Base-by-base conservation (phyloP, 1,140 invertebrate species). In the Carposina sasakii region DNA sequence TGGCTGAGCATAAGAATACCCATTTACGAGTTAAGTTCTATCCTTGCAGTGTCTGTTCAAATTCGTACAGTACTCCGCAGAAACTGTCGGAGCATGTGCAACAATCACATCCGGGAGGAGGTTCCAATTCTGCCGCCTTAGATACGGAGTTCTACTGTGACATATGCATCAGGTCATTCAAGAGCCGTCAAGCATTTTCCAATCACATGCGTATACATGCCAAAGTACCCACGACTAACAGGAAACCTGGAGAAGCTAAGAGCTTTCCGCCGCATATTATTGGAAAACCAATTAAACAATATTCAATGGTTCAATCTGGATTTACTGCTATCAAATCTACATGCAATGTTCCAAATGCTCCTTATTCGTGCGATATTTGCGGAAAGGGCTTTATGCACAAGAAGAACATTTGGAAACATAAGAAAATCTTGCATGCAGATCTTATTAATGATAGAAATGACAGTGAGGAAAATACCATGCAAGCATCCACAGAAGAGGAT, bases 21-120 rank as follows among this genome's bases (percentile, higher is more conserved):
- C 90, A 92, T 71, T 75, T 90, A 17, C 89, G 90, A 55, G 82
- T 90, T 1, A 91, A 91, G 58, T 88, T 90, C 17, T 90, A 89
- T 46, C 87, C 88, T 0, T 90, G 89, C 46, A 87, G 81, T 3
- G 76, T 89, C 22, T 90, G 89, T 48, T 73, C 86, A 1, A 87
- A 87, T 47, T 89, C 89, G 36, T 90, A 89, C 55, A 88, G 87
- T 48, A 88, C 87, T n/a, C 81, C 87, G 0, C 78, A 85, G 23
- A 84, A 87, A 13, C 63, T 90, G 3, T 83, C 87, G 16, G 79
- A 87, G 9, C 89, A 90, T 39, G 87, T 88, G 60, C 85, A 82
- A 12, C 87, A 88, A 72, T 39, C 54, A 49, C 50, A 84, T 37
- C 55, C 77, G 3, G 69, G 76, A 10, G 48, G 53, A 5, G 48